Conservation (phyloP, 1,140 invertebrate genomes). For the Piezodorus guildinii region DNA sequence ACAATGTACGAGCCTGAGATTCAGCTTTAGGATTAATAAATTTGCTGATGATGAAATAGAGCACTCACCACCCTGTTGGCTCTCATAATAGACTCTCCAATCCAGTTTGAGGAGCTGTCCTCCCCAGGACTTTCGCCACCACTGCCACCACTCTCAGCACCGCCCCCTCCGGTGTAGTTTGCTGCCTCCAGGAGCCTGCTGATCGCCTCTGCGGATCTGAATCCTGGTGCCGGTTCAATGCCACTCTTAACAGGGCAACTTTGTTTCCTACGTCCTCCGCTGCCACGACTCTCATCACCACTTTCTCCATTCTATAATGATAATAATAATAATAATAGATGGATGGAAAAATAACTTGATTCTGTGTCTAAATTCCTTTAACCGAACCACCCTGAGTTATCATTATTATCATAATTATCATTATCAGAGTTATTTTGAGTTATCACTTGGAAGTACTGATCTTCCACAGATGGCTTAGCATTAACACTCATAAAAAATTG, state of each 20-base stretch:
- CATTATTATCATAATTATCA: too few species aligned
- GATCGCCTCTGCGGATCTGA: slow-evolving; percentile 24
- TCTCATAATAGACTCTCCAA: neutral
- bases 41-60: too few species aligned
- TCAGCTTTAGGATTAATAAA: too few species aligned
- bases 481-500: too few species aligned
- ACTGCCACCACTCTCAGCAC: neutral
- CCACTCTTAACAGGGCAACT: slow-evolving; percentile 55
- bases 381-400: too few species aligned
- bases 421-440: too few species aligned
- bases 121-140: neutral
- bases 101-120: neutral
- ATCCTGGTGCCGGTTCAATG: neutral
- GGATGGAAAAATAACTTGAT: too few species aligned
- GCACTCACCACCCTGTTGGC: neutral
- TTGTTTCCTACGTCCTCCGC: slow-evolving; percentile 40
- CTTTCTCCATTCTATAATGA: slow-evolving; percentile 1
- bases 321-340: too few species aligned
- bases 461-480: too few species aligned
- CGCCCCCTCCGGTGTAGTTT: slow-evolving; percentile 21
- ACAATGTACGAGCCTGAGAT: too few species aligned
- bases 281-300: neutral
- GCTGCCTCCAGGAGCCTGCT: slow-evolving; percentile 26
- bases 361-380: too few species aligned
- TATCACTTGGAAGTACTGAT: too few species aligned